Percentiles rank a stretch among this genome's conserved stretches.
These are phyloP conservation scores for Siniperca obscura DNA, from an alignment of 2,797 vertebrate species.

Conservation along the genomic window DNA sequence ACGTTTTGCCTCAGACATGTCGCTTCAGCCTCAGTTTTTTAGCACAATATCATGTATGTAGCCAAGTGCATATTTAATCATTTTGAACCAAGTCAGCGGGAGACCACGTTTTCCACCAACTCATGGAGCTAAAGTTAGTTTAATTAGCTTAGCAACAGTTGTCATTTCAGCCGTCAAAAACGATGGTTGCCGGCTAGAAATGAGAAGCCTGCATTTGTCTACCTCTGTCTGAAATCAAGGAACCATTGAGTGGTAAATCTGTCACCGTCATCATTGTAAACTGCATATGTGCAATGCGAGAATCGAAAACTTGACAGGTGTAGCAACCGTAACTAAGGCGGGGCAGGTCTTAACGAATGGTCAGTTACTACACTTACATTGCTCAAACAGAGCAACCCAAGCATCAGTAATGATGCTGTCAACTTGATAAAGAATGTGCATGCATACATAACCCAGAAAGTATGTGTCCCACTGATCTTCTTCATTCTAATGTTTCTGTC, in stretches of 20 bases:
- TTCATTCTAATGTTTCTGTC: conserved; percentile 43
- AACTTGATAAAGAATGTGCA: conserved; percentile 34
- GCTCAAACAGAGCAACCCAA: conserved; percentile 34
- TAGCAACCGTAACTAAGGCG: neutral
- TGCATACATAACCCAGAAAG: conserved; percentile 28
- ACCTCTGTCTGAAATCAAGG: neutral
- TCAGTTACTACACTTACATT: neutral
- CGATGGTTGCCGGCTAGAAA: neutral
- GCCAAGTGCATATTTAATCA: neutral
- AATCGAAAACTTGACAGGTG: neutral
- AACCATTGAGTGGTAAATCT: neutral
- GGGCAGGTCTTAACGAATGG: conserved; percentile 4
- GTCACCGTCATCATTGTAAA: neutral
- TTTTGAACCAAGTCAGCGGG: neutral
- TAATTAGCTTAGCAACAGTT: neutral
- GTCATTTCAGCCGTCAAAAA: neutral
- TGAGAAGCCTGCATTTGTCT: neutral
- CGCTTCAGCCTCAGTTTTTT: neutral
- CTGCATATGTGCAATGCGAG: neutral
- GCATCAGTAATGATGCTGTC: conserved; percentile 47
- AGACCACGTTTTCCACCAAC: neutral
- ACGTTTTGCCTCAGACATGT: neutral
- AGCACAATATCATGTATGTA: neutral
- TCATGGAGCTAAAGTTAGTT: neutral
- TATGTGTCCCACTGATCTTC: conserved; percentile 42